phyloP scores from a whole-genome alignment of 2,113 vertebrate species.

The Zosterops lateralis region DNA sequence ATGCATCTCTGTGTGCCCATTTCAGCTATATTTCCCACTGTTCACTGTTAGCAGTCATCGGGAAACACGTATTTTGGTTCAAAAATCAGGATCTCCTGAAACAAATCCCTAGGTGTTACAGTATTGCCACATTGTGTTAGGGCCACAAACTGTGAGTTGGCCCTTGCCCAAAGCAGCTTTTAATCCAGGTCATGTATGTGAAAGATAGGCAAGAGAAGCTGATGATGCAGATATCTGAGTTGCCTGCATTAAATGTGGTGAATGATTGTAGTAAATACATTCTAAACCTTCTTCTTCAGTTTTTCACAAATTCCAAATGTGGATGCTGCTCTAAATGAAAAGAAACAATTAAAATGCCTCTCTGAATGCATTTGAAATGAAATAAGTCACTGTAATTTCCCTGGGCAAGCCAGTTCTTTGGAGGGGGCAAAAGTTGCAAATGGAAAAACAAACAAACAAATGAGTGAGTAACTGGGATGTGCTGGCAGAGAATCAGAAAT shows the following conservation, averaged over 20 bases:
- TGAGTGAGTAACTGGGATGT: conserved; percentile 20
- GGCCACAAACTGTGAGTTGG: background rate
- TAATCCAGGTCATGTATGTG: background rate
- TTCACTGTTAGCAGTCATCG: background rate
- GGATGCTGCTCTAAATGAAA: background rate
- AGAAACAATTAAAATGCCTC: conserved; percentile 31
- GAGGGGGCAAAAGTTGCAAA: conserved; percentile 42
- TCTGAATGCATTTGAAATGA: conserved; percentile 16
- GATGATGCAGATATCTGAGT: background rate
- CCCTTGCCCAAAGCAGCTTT: conserved; percentile 3
- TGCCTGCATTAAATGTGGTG: background rate
- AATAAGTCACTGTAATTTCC: conserved; percentile 36
- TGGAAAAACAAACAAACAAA: conserved; percentile 52
- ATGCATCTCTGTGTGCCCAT: background rate
- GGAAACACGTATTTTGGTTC: background rate
- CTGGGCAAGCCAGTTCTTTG: conserved; percentile 1
- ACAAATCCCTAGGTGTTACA: background rate
- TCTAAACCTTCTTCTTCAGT: background rate
- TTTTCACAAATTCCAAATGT: conserved; percentile 14
- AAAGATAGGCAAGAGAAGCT: background rate
- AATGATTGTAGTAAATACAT: conserved; percentile 11
- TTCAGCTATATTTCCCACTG: background rate
- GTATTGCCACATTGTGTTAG: background rate
- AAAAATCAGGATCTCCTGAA: conserved; percentile 2
- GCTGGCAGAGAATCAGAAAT: conserved; percentile 25